phyloP scores from a whole-genome alignment of 2,888 invertebrate genomes.

The Gerris lacustris region DNA sequence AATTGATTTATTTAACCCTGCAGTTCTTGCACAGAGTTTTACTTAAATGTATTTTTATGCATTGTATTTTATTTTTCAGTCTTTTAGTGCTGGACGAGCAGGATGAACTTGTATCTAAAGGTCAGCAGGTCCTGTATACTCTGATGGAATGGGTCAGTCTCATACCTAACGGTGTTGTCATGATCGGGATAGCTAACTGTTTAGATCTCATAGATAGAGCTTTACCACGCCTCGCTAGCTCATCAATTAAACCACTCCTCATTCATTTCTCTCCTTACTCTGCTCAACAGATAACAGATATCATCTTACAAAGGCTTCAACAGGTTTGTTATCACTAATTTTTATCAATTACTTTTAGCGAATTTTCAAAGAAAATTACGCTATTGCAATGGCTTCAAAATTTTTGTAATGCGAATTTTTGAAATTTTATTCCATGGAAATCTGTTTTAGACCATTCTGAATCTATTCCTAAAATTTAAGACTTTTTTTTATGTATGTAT shows the following conservation, averaged over 20 bases:
- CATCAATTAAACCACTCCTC: constrained; percentile 57
- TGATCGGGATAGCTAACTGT: constrained; percentile 90
- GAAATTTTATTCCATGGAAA: no score
- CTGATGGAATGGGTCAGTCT: constrained; percentile 87
- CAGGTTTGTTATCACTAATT: constrained; percentile 36
- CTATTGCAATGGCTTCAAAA: no score
- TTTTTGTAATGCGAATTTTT: no score
- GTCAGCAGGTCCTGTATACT: constrained; percentile 76
- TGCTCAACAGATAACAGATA: constrained; percentile 74
- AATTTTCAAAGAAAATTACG: no score
- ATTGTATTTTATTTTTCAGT: constrained; percentile 36
- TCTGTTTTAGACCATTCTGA: no score
- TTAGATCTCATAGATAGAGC: constrained; percentile 85
- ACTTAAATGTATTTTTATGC: background rate
- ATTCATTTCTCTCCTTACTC: constrained; percentile 88
- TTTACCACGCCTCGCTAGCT: constrained; percentile 66
- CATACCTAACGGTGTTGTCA: constrained; percentile 53
- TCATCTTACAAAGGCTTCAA: constrained; percentile 66
- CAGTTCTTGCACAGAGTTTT: no score
- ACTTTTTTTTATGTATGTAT: no score
- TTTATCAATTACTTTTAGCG: background rate
- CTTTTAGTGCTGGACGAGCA: constrained; percentile 87
- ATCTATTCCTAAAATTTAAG: no score
- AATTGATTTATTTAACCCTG: no score
- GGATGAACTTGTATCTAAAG: constrained; percentile 75